phyloP scores from a whole-genome alignment of 2,888 invertebrate species.

The Matsumyia berberina region DNA sequence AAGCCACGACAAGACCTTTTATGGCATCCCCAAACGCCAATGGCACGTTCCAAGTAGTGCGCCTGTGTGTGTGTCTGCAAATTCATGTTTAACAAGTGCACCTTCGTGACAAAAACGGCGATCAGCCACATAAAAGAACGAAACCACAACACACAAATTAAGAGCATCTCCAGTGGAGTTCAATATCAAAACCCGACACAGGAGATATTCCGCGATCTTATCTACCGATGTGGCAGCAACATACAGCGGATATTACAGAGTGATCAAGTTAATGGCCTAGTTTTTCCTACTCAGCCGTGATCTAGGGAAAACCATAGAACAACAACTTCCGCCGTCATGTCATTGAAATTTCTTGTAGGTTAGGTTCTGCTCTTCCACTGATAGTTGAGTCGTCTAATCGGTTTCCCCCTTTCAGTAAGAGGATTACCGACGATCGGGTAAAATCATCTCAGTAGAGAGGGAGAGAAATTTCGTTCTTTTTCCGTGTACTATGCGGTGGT shows the following conservation, averaged over 20 bases:
- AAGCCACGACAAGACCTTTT: constrained; percentile 66
- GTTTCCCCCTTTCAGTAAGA: constrained; percentile 66
- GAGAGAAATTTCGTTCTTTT: constrained; percentile 54
- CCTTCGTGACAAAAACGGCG: constrained; percentile 72
- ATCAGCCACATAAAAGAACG: constrained; percentile 47
- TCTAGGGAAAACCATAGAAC: constrained; percentile 47
- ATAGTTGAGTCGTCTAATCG: constrained; percentile 75
- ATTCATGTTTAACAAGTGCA: constrained; percentile 75
- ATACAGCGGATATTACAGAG: constrained; percentile 62
- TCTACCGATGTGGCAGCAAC: constrained; percentile 57
- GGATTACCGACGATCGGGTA: constrained; percentile 53
- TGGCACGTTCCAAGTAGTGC: constrained; percentile 62
- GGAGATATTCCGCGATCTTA: constrained; percentile 50
- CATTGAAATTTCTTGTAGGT: constrained; percentile 48
- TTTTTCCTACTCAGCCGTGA: constrained; percentile 44
- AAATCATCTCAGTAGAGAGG: constrained; percentile 49
- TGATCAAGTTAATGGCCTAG: constrained; percentile 74
- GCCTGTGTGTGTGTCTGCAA: constrained; percentile 39
- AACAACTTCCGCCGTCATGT: constrained; percentile 69
- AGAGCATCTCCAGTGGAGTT: constrained; percentile 68
- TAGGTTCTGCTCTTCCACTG: constrained; percentile 42
- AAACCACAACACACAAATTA: constrained; percentile 71
- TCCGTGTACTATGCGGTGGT: constrained; percentile 69
- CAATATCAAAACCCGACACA: constrained; percentile 35
- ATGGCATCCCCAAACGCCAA: constrained; percentile 59